Conservation (phyloP, 2,888 invertebrate genomes). For the Cylloceria caligata region DNA sequence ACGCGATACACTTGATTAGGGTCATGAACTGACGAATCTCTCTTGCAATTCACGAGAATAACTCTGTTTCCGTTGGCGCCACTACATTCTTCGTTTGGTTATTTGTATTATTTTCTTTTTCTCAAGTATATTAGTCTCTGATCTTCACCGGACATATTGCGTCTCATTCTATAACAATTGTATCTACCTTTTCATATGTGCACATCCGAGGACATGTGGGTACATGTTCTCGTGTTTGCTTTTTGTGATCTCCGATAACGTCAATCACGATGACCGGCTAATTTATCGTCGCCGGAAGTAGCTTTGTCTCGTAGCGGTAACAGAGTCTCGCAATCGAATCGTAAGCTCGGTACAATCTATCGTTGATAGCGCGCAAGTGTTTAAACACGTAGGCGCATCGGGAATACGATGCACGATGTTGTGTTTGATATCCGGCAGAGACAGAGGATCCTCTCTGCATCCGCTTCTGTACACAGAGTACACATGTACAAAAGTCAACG, state of each 20-base stretch:
- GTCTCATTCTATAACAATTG: conserved; percentile 14
- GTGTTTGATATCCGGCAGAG: conserved; percentile 55
- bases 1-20: conserved; percentile 44
- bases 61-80: neutral
- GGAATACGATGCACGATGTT: conserved; percentile 42
- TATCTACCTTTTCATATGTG: neutral
- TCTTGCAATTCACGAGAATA: conserved; percentile 22
- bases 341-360: conserved; percentile 50
- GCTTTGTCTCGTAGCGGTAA: neutral
- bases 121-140: conserved; percentile 14
- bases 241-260: conserved; percentile 44
- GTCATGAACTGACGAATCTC: conserved; percentile 48
- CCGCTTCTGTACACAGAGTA: conserved; percentile 55
- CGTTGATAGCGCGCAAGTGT: conserved; percentile 52
- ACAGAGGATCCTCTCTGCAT: conserved; percentile 43
- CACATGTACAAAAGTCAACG: conserved; percentile 39
- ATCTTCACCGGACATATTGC: neutral
- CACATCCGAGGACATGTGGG: too few species aligned
- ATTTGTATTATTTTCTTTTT: conserved; percentile 8
- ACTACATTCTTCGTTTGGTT: conserved; percentile 15
- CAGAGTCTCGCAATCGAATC: conserved; percentile 46
- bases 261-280: conserved; percentile 56
- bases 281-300: conserved; percentile 63
- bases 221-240: conserved; percentile 20
- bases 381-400: conserved; percentile 41